Base-by-base conservation (phyloP, 2,113 vertebrate genomes). In the Perca schrenkii region DNA sequence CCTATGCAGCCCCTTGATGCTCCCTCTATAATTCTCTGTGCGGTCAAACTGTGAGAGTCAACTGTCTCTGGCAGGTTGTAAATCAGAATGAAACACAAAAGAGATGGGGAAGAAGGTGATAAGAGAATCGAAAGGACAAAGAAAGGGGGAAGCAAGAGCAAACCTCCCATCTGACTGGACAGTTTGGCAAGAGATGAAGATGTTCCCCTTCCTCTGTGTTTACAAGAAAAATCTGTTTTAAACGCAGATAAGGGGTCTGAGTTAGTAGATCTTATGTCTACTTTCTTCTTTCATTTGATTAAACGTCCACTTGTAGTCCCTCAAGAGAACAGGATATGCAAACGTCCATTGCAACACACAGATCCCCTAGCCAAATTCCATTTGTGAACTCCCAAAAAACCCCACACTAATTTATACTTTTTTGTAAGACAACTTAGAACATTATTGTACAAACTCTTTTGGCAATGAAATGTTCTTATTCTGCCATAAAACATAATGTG, bases 31-130 rank as follows among this genome's bases (percentile, higher is more conserved):
- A 89, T 88, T 86, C 87, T 83, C 77, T 46, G 36, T 68, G 77
- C 62, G 64, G 82, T 84, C 86, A 88, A 86, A 88, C 80, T 74
- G 80, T 81, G 85, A 76, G 83, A 93, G 77, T 87, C 74, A 73
- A 86, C 82, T 12, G 74, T 89, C 80, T 66, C 76, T 78, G 77
- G 86, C 81, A 83, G 86, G 83, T 77, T 85, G 83, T 91, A 89
- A 89, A 92, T 92, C 89, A 88, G 79, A 53, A 63, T 57, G 61
- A 88, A 88, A 85, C 91, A 89, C 75, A 84, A 92, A 89, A 89
- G 77, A 74, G 79, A 87, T 72, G 72, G 50, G 68, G 43, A 82
- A 79, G 85, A 74, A 63, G 79, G 83, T 86, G 86, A 91, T 88
- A 90, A 89, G 74, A 79, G 80, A 81, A 78, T 74, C 69, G 64